A percentile compares a stretch with the other conserved stretches of the same genome.
Evolutionary conservation across 2,888 invertebrate genomes (phyloP).

Genomic region (Andrena marginata): DNA sequence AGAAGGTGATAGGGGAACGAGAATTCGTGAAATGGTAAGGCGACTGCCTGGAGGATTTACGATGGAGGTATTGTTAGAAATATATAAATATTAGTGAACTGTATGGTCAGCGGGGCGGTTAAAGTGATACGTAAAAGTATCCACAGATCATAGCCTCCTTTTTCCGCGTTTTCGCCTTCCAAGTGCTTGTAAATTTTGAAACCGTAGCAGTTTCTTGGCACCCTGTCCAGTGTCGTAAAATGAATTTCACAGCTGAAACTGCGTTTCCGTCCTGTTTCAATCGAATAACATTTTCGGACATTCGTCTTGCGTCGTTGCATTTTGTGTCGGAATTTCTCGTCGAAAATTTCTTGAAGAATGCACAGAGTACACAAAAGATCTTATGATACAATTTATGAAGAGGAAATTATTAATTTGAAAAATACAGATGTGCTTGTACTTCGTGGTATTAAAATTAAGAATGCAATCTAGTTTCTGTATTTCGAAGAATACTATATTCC

Average conservation of each 20-base stretch:
- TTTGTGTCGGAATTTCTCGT: neutral
- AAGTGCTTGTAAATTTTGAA: conserved; percentile 25
- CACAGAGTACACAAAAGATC: neutral
- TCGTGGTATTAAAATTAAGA: neutral
- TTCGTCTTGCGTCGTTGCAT: neutral
- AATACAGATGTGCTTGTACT: no score
- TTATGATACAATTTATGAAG: neutral
- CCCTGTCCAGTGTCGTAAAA: conserved; percentile 1
- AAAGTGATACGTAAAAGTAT: conserved; percentile 15
- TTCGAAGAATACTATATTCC: neutral
- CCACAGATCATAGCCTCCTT: neutral
- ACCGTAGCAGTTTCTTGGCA: conserved; percentile 32
- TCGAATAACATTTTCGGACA: neutral
- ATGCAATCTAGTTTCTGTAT: neutral
- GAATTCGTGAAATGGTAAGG: neutral
- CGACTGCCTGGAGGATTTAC: neutral
- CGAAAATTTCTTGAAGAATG: neutral
- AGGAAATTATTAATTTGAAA: no score
- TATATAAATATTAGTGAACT: neutral
- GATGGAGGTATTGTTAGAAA: no score
- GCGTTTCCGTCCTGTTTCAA: neutral
- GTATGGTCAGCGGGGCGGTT: neutral
- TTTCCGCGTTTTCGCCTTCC: neutral
- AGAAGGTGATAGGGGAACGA: neutral
- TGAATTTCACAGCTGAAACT: conserved; percentile 6